Evolutionary conservation across 2,113 vertebrate genomes (phyloP).

Genomic region (Xenopus borealis): DNA sequence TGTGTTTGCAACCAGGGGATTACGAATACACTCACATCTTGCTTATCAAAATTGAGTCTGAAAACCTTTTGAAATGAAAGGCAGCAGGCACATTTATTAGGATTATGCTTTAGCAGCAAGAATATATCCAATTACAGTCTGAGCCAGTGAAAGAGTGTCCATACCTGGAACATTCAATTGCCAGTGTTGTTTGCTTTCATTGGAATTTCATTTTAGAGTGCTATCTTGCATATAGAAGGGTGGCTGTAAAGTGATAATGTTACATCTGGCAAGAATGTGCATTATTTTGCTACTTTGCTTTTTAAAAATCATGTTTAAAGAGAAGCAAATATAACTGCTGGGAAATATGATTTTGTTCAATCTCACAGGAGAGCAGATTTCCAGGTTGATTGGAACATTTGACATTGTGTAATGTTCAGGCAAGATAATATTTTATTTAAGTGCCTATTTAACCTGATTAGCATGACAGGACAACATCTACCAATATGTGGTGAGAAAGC

Average conservation of each 20-base stretch:
- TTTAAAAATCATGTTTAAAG: constrained; percentile 55
- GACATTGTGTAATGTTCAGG: constrained; percentile 35
- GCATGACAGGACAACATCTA: constrained; percentile 48
- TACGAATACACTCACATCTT: constrained; percentile 30
- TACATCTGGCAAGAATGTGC: constrained; percentile 62
- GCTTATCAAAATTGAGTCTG: constrained; percentile 39
- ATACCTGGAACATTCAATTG: constrained; percentile 52
- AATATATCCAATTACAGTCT: constrained; percentile 46
- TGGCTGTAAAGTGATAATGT: constrained; percentile 59
- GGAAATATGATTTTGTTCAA: constrained; percentile 57
- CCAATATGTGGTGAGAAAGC: constrained; percentile 15
- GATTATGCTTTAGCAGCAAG: constrained; percentile 49
- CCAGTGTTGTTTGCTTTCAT: constrained; percentile 57
- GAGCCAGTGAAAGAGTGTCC: constrained; percentile 36
- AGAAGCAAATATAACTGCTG: constrained; percentile 53
- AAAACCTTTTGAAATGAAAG: constrained; percentile 53
- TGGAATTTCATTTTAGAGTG: constrained; percentile 62
- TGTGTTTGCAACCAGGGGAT: constrained; percentile 25
- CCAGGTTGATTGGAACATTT: constrained; percentile 35
- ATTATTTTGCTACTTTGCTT: constrained; percentile 63
- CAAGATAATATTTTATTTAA: constrained; percentile 49
- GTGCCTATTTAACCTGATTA: constrained; percentile 52
- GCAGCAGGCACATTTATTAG: constrained; percentile 56
- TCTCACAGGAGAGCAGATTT: constrained; percentile 56
- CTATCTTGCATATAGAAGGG: constrained; percentile 53